phyloP scores from a whole-genome alignment of 2,888 invertebrate species.

The Drosophila kuntzei region DNA sequence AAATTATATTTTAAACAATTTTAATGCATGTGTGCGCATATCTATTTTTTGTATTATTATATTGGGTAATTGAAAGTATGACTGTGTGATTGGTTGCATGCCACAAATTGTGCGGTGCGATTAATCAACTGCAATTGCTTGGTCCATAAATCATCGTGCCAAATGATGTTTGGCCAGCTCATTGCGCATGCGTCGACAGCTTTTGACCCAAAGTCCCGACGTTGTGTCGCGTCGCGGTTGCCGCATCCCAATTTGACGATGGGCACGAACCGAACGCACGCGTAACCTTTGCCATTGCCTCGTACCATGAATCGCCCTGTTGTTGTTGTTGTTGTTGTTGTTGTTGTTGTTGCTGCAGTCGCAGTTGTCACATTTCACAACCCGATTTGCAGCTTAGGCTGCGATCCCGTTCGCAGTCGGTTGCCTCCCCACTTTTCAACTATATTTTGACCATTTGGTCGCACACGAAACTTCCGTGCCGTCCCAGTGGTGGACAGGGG shows the following conservation, averaged over 20 bases:
- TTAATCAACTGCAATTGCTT: slow-evolving; percentile 64
- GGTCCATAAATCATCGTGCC: slow-evolving; percentile 61
- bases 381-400: slow-evolving; percentile 73
- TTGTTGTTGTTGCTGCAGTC: slow-evolving; percentile 22
- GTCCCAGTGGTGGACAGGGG: slow-evolving; percentile 77
- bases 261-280: slow-evolving; percentile 82
- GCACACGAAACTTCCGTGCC: slow-evolving; percentile 4
- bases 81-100: slow-evolving; percentile 33
- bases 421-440: slow-evolving; percentile 43
- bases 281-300: slow-evolving; percentile 79
- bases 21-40: too few relatives aligned
- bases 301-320: slow-evolving; percentile 11
- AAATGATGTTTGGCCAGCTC: slow-evolving; percentile 39
- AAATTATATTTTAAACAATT: too few relatives aligned
- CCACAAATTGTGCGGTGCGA: slow-evolving; percentile 46
- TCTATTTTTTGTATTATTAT: neutral
- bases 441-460: slow-evolving; percentile 56
- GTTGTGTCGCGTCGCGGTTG: slow-evolving; percentile 18
- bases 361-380: slow-evolving; percentile 58
- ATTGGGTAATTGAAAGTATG: neutral
- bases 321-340: slow-evolving; percentile 2
- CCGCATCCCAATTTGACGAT: slow-evolving; percentile 27
- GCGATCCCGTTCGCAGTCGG: slow-evolving; percentile 6
- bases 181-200: slow-evolving; percentile 70
- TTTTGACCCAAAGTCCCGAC: slow-evolving; percentile 57